phyloP scores from a whole-genome alignment of 1,140 invertebrate species.

The Drosophila kikkawai region DNA sequence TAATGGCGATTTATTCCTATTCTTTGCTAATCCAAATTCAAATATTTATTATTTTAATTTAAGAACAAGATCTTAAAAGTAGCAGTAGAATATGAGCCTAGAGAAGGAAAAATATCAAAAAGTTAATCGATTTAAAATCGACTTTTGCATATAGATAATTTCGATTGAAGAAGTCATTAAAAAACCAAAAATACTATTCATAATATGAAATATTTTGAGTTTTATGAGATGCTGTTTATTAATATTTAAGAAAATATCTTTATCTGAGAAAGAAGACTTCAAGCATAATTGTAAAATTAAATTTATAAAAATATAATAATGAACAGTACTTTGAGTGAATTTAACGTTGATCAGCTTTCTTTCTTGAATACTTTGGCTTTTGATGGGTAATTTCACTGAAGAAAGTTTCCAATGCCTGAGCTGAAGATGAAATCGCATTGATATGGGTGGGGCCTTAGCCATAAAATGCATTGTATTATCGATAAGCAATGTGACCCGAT shows the following conservation, averaged over 20 bases:
- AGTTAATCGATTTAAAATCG: neutral
- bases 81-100: neutral
- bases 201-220: neutral
- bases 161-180: neutral
- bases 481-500: neutral
- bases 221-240: neutral
- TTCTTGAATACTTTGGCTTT: neutral
- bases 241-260: neutral
- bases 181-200: neutral
- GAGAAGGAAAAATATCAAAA: neutral
- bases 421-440: constrained; percentile 18
- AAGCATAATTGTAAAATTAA: neutral
- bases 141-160: neutral
- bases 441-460: neutral
- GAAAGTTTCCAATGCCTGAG: constrained; percentile 15
- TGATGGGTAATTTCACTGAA: constrained; percentile 15
- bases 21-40: too few species aligned
- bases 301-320: neutral
- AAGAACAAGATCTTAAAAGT: neutral
- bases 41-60: too few species aligned
- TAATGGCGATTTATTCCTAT: too few species aligned
- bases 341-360: constrained; percentile 5
- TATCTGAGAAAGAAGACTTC: neutral
- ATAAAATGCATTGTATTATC: constrained; percentile 13
- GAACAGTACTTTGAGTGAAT: neutral